Evolutionary conservation across 2,797 vertebrate genomes (phyloP).

Genomic region (Sebastes minor): DNA sequence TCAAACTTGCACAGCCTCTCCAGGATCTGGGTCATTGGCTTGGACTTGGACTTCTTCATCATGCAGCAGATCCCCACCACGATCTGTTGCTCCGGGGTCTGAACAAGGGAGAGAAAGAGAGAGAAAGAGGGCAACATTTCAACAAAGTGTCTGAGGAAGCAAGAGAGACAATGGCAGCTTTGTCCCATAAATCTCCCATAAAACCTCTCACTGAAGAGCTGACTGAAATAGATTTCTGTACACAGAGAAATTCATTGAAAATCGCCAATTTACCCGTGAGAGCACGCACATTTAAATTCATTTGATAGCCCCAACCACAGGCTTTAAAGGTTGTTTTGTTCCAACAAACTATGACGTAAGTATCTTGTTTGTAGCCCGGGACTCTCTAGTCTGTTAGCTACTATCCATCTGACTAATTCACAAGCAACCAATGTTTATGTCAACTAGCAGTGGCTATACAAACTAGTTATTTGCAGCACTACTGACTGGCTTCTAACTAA

Average conservation of each 20-base stretch:
- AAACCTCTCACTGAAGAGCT: background rate
- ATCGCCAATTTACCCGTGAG: background rate
- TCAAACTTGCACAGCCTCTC: constrained; percentile 98
- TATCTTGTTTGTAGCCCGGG: background rate
- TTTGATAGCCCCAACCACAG: background rate
- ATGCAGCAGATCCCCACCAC: constrained; percentile 98
- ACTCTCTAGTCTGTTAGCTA: background rate
- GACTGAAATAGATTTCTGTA: background rate
- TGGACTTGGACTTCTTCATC: constrained; percentile 99
- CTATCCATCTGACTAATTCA: background rate
- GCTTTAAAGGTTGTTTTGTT: background rate
- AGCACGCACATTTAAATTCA: background rate
- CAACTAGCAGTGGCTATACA: background rate
- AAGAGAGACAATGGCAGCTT: background rate
- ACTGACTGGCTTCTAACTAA: background rate
- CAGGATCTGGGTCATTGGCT: constrained; percentile 99
- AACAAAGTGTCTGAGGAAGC: background rate
- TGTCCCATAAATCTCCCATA: background rate
- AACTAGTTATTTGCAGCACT: background rate
- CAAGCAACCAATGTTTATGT: background rate
- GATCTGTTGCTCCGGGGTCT: constrained; percentile 96
- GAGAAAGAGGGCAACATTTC: background rate
- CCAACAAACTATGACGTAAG: background rate
- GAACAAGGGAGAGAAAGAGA: background rate
- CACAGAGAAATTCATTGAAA: background rate